Evolutionary conservation across 2,113 vertebrate genomes (phyloP), one percentile per base, ranked within the genome.

Genomic region (Litocranius walleri): DNA sequence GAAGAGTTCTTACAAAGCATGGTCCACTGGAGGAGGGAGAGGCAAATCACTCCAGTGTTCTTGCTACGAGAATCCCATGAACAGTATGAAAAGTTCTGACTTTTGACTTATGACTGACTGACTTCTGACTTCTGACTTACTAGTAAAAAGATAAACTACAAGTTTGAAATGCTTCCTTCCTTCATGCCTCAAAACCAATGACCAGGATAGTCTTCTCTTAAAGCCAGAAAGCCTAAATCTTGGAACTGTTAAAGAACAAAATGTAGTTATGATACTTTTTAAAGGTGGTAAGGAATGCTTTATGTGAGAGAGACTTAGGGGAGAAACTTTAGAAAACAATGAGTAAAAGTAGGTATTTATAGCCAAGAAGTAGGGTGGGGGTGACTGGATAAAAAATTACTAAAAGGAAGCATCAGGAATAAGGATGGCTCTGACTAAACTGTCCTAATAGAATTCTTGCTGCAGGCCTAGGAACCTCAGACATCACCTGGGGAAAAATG

Each of bases 61-160:
- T 77, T 43, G 10, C 11, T 2, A 0, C 0, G 5, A 77, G 21
- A 77, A 77, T 40, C 36, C 6, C 71, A 27, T 43, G 71, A 77
- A 43, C 3, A 14, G 36, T 43, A 77, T 77, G 71, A 43, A 27
- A 77, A 27, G 36, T 77, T 77, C 21, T 74, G 71, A 74, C 11
- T 40, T 74, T 40, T 43, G 71, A 77, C 36, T 43, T 77, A 13
- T 3, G 21, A 80, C 14, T 85, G 27, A 30, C 36, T 74, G 71
- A 74, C 21, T 23, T 74, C 25, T 43, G 36, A 74, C 36, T 74
- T 74, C 12, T 2, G 16, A 80, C 17, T 85, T 67, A 15, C 15
- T 59, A 5, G 33, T 29, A 54, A 17, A 27, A 89, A 33, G 92
- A 59, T 27, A 88, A 83, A 8, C 33, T 62, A 4, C 23, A 71